Evolutionary conservation across 2,888 invertebrate species (phyloP), one percentile per base, ranked within the genome.

Genomic region (Cheilosia impressa): DNA sequence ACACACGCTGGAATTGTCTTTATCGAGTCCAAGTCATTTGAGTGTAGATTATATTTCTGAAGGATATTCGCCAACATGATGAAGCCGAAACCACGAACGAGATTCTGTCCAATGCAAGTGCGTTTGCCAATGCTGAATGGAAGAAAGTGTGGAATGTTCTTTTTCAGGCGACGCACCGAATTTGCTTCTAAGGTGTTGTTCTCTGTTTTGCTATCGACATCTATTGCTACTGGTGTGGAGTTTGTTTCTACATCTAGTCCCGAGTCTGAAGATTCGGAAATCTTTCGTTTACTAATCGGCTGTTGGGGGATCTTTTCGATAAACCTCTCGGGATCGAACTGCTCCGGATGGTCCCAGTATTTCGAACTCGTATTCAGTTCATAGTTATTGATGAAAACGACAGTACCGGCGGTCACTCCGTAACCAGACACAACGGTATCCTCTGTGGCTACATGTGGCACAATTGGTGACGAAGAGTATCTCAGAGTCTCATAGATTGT

Each of bases 61-160:
- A 97, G 92, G 1, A 97, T 93, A 45, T 95, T 95, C 0, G 96
- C 95, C 53, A 96, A 92, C 90, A 96, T 93, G 0, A 96, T 94
- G 89, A 96, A 96, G 60, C 95, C 94, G 92, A 96, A 96, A 1
- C 96, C 95, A 17, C 96, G 95, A 0, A 97, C 96, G 58, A 97
- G 92, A 47, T 95, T 95, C 89, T 97, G 96, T 0, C 97, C 97
- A 77, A 97, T 96, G 89, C 97, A 97, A 0, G 97, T 96, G n/a
- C 97, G 93, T 89, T 96, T 96, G 7, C 97, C 97, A 53, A 96
- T 96, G 89, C 97, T 96, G 92, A 97, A 97, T 0, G 97, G 97
- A 13, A 97, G 93, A 90, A 97, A 97, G 90, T 96, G 95, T 0
- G 96, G 94, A 10, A 94, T 93, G 88, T 94, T 94, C 87, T 92